A percentile compares a stretch with the other conserved stretches of the same genome.
Conservation (phyloP, 2,888 invertebrate species). For the Digitonthophagus gazella region DNA sequence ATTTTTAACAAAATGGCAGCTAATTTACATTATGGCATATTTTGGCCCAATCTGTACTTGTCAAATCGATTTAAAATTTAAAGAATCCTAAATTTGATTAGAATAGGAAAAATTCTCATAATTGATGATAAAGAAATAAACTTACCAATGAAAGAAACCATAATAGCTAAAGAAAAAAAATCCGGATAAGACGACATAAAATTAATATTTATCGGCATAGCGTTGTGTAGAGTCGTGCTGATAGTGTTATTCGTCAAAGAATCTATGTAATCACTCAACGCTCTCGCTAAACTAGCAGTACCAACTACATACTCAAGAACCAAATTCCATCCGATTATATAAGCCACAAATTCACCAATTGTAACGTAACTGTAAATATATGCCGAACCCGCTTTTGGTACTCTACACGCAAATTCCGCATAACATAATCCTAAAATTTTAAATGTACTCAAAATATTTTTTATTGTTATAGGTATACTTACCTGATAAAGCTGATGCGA, state of each 20-base stretch:
- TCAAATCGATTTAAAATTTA: too few relatives aligned
- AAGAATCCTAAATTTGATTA: too few relatives aligned
- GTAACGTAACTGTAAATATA: slow-evolving; percentile 93
- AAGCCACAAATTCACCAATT: slow-evolving; percentile 88
- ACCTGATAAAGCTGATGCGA: slow-evolving; percentile 92
- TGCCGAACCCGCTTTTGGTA: slow-evolving; percentile 88
- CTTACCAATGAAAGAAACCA: slow-evolving; percentile 55
- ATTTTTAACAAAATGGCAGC: too few relatives aligned
- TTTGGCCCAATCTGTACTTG: too few relatives aligned
- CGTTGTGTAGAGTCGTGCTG: slow-evolving; percentile 53
- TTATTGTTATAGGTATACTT: slow-evolving; percentile 27
- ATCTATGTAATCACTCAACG: slow-evolving; percentile 71
- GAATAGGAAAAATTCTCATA: too few relatives aligned
- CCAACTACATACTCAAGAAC: slow-evolving; percentile 85
- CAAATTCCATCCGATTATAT: slow-evolving; percentile 91
- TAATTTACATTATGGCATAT: too few relatives aligned
- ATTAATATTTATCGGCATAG: slow-evolving; percentile 60
- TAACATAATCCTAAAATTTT: slow-evolving; percentile 70
- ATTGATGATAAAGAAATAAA: neutral
- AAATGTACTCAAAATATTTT: neutral
- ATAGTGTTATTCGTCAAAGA: slow-evolving; percentile 61
- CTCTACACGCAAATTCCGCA: slow-evolving; percentile 87
- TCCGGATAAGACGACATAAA: slow-evolving; percentile 70
- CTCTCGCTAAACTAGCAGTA: slow-evolving; percentile 74
- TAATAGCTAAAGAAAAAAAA: slow-evolving; percentile 66